phyloP scores from a whole-genome alignment of 2,888 invertebrate species.

The Sclerodermus sp. region DNA sequence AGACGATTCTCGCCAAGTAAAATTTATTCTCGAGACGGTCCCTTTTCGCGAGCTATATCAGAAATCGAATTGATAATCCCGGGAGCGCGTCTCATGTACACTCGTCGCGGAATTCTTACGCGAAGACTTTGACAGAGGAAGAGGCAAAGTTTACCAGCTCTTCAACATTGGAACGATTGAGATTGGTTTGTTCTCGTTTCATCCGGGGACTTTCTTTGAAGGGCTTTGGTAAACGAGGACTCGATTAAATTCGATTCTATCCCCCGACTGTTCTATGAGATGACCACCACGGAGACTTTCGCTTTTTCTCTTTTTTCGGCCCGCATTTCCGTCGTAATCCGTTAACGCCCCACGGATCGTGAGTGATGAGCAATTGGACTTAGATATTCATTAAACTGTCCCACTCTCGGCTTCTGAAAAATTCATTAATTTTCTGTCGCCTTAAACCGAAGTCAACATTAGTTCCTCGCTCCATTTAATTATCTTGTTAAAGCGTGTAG shows the following conservation, averaged over 20 bases:
- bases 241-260: constrained; percentile 32
- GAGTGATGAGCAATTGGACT: too few species aligned
- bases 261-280: constrained; percentile 14
- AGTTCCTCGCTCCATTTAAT: too few species aligned
- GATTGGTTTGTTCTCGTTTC: constrained; percentile 17
- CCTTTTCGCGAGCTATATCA: too few species aligned
- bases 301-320: neutral
- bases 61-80: neutral
- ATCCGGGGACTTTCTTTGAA: constrained; percentile 26
- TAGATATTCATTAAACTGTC: too few species aligned
- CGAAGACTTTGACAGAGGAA: neutral
- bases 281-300: constrained; percentile 17
- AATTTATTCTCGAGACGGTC: too few species aligned
- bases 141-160: constrained; percentile 24
- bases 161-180: constrained; percentile 19
- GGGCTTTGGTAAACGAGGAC: constrained; percentile 27
- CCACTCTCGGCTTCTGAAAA: too few species aligned
- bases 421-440: too few species aligned
- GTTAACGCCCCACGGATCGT: neutral
- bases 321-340: neutral
- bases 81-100: neutral
- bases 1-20: too few species aligned
- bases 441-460: too few species aligned
- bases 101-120: neutral
- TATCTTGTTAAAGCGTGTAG: too few species aligned